Percentiles rank a stretch among this genome's conserved stretches.
These are phyloP conservation scores for Ammospiza maritima DNA, from an alignment of 2,797 vertebrate species.

Conservation along the genomic window DNA sequence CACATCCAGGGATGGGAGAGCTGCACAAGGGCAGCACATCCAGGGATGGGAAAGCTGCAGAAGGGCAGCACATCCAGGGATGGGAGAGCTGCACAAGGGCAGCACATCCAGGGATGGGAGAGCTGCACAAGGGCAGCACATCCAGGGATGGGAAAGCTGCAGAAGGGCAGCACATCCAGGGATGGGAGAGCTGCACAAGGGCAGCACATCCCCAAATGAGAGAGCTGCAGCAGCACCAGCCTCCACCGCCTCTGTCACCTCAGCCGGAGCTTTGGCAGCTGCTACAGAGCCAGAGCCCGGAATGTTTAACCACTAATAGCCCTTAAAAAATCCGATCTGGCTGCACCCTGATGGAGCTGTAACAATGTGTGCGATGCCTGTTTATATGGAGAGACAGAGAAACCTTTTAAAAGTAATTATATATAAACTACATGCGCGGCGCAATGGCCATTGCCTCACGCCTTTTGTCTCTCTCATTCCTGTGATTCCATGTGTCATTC, in stretches of 20 bases:
- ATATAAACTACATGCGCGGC: no score
- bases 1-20: no score
- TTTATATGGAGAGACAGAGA: rapidly evolving
- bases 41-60: no score
- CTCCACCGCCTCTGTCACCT: not conserved
- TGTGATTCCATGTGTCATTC: not conserved
- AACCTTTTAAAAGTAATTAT: not conserved
- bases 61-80: no score
- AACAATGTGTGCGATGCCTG: no score
- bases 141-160: no score
- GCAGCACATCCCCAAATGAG: no score
- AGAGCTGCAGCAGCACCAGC: not conserved
- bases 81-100: not conserved
- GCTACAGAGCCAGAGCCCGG: not conserved
- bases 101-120: not conserved
- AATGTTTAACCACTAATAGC: not conserved
- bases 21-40: no score
- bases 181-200: no score
- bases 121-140: no score
- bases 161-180: no score
- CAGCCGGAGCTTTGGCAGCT: not conserved
- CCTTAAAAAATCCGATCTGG: not conserved
- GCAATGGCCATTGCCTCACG: not conserved
- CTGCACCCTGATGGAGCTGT: rapidly evolving
- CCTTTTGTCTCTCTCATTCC: not conserved